A percentile compares a stretch with the other conserved stretches of the same genome.
Conservation (phyloP, 92 coral and sea anemone genomes). For the Epizoanthus fatuus region DNA sequence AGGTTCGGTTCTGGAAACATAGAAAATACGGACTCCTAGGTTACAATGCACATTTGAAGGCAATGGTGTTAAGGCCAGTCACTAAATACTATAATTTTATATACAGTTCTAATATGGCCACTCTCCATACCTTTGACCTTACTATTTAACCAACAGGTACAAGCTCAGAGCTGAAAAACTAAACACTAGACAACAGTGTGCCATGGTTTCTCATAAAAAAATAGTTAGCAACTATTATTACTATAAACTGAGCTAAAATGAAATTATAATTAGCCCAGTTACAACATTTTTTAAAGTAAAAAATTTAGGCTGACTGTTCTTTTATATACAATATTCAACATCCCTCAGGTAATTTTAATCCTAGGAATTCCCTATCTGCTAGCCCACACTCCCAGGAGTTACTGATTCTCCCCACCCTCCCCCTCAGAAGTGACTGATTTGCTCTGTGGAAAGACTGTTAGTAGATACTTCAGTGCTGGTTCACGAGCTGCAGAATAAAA, state of each 20-base stretch:
- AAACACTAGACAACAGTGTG: background rate
- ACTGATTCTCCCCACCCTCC: no score
- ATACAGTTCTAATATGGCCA: constrained; percentile 5
- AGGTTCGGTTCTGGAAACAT: no score
- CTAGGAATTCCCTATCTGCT: no score
- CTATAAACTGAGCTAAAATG: no score
- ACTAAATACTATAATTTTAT: background rate
- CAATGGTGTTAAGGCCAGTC: no score
- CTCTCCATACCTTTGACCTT: constrained; percentile 4
- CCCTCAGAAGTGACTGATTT: background rate
- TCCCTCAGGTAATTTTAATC: no score
- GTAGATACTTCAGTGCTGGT: background rate
- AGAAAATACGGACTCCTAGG: no score
- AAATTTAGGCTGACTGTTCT: background rate
- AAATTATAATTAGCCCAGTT: no score
- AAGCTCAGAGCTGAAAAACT: constrained; percentile 1
- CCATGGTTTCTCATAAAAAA: background rate
- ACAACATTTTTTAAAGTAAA: background rate
- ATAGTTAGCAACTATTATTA: no score
- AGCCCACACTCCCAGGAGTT: no score
- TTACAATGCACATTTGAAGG: no score
- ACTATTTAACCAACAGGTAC: background rate
- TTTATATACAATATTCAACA: background rate
- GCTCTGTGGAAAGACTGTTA: background rate
- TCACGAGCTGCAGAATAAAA: background rate